phyloP scores from a whole-genome alignment of 1,140 invertebrate species.

The Pachyrhynchus sulphureomaculatus region DNA sequence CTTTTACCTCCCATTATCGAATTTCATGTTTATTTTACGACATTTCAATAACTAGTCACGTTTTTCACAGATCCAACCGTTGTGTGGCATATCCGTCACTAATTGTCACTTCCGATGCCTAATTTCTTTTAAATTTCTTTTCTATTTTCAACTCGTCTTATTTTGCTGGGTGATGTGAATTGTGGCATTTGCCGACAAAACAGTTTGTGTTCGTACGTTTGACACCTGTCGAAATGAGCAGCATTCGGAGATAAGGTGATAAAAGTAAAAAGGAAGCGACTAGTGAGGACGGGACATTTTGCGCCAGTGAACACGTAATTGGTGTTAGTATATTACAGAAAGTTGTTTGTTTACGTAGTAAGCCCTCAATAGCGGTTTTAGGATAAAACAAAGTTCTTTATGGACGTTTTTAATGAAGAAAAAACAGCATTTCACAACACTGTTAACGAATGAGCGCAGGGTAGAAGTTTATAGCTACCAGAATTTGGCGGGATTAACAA shows the following conservation, averaged over 20 bases:
- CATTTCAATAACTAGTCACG: constrained; percentile 11
- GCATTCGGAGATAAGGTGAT: constrained; percentile 14
- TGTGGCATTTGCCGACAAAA: constrained; percentile 21
- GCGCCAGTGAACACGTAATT: background rate
- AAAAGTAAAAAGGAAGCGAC: constrained; percentile 24
- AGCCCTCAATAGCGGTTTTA: too few relatives aligned
- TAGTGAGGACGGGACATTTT: background rate
- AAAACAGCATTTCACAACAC: too few relatives aligned
- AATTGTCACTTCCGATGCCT: constrained; percentile 27
- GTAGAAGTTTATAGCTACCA: too few relatives aligned
- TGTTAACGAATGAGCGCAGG: too few relatives aligned
- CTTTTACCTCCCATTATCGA: background rate
- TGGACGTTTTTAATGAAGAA: too few relatives aligned
- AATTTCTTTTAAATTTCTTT: constrained; percentile 18
- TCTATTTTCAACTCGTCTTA: background rate
- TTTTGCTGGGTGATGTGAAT: background rate
- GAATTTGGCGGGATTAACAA: too few relatives aligned
- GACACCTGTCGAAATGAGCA: constrained; percentile 28
- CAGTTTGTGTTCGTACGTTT: constrained; percentile 19
- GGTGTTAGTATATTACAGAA: too few relatives aligned
- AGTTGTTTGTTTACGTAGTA: too few relatives aligned
- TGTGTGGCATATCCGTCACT: constrained; percentile 11
- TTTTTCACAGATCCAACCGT: background rate
- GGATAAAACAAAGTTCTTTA: too few relatives aligned
- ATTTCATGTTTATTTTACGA: background rate